Conservation (phyloP, 2,888 invertebrate species). For the Portevinia maculata region DNA sequence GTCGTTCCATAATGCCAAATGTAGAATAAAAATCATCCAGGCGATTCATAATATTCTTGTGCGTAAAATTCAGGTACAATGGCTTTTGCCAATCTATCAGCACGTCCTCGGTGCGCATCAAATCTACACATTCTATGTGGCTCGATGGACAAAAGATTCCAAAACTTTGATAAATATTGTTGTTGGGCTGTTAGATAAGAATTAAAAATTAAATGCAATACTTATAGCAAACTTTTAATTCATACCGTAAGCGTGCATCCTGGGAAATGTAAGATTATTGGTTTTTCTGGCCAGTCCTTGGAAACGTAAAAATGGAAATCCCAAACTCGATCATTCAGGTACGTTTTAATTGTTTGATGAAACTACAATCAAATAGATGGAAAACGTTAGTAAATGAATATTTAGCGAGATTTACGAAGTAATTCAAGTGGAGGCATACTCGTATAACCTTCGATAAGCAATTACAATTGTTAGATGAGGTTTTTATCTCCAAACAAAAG, state of each 20-base stretch:
- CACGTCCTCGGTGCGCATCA: slow-evolving; percentile 89
- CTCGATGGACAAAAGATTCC: slow-evolving; percentile 93
- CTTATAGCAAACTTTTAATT: slow-evolving; percentile 42
- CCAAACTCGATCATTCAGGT: slow-evolving; percentile 94
- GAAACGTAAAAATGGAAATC: slow-evolving; percentile 95
- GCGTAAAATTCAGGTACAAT: slow-evolving; percentile 93
- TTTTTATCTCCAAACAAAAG: too few species aligned
- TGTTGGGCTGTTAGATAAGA: slow-evolving; percentile 86
- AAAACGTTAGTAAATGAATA: not conserved
- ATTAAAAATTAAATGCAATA: not conserved
- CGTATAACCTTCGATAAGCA: not conserved
- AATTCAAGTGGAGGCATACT: not conserved
- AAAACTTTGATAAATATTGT: slow-evolving; percentile 91
- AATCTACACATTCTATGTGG: slow-evolving; percentile 88
- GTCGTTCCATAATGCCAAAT: slow-evolving; percentile 87
- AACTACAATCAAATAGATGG: slow-evolving; percentile 86
- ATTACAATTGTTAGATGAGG: too few species aligned
- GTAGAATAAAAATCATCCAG: slow-evolving; percentile 88
- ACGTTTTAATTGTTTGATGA: slow-evolving; percentile 95
- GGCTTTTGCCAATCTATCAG: slow-evolving; percentile 92
- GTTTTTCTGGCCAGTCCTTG: slow-evolving; percentile 93
- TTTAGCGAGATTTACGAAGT: not conserved
- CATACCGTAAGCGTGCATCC: slow-evolving; percentile 94
- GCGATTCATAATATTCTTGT: slow-evolving; percentile 90
- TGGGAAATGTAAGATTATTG: slow-evolving; percentile 93